Evolutionary conservation across 2,888 invertebrate species (phyloP), one percentile per base, ranked within the genome.

Genomic region (Celastrina argiolus): DNA sequence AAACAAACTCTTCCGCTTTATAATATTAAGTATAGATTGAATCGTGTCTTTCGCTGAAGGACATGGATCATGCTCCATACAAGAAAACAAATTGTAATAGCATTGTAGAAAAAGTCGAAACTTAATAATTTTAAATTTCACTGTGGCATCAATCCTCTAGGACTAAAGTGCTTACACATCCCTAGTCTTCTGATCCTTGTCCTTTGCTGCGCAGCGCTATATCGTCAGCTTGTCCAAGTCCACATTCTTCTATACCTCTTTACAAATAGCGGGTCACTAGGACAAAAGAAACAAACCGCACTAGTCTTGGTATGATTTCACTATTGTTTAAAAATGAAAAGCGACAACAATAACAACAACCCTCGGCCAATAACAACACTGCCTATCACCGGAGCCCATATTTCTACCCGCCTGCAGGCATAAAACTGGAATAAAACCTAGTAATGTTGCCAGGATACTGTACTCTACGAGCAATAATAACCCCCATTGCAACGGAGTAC

Each of bases 371-470:
- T 61, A 61, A 36, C 34, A 59, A 59, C 39, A 61, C 39, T 61
- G 22, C 36, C 22, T 34, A 14, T 22, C 18, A 36, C 34, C 61
- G 18, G 22, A 8, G 36, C 22, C 22, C 61, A 36, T 61, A 61
- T 61, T 61, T 36, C 61, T 39, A 18, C 36, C 36, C 61, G 61
- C 59, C 59, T 34, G 59, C 59, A 59, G 59, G 36, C 61, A 36
- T 36, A 39, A 61, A 61, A 61, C 36, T 36, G 36, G 36, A 61
- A 31, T 59, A 59, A 59, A 61, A 36, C 22, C 59, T 59, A 59
- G 59, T 22, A 61, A 61, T 61, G 61, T 61, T 59, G 16, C 34
- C 61, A 61, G 61, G 61, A 61, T 39, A 59, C 22, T 26, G 36
- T 10, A 18, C 34, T 16, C 31, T 16, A 2, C 16, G 22, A 22